phyloP scores from a whole-genome alignment of 2,888 invertebrate genomes.

The Andrena camellia region DNA sequence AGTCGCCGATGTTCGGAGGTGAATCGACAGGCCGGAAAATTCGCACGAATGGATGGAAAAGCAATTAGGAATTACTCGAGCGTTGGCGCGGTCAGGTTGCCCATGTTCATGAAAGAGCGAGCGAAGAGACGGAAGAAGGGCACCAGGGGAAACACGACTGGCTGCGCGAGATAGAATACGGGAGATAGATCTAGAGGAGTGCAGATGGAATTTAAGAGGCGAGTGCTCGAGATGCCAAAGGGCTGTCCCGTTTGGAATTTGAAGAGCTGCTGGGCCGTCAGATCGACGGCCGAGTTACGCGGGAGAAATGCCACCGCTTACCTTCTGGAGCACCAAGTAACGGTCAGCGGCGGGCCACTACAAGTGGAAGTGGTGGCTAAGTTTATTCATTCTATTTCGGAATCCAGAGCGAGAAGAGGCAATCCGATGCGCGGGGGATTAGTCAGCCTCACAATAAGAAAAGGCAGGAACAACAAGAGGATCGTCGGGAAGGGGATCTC shows the following conservation, averaged over 20 bases:
- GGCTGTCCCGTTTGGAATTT: slow-evolving; percentile 66
- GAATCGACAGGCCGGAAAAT: neutral
- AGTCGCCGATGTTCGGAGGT: neutral
- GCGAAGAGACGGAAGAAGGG: slow-evolving; percentile 58
- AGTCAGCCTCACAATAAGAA: slow-evolving; percentile 74
- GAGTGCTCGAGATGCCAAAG: slow-evolving; percentile 69
- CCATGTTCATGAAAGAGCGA: slow-evolving; percentile 58
- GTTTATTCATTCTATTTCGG: slow-evolving; percentile 75
- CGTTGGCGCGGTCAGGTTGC: slow-evolving; percentile 37
- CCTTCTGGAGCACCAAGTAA: slow-evolving; percentile 77
- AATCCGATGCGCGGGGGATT: slow-evolving; percentile 73
- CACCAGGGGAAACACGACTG: slow-evolving; percentile 1
- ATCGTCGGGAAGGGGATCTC: slow-evolving; percentile 54
- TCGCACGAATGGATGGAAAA: slow-evolving; percentile 61
- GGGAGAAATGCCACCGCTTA: slow-evolving; percentile 54
- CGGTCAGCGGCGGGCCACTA: slow-evolving; percentile 69
- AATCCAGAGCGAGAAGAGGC: slow-evolving; percentile 56
- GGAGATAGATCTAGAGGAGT: neutral
- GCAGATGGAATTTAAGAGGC: slow-evolving; percentile 24
- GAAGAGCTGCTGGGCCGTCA: slow-evolving; percentile 74
- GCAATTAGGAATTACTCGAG: slow-evolving; percentile 31
- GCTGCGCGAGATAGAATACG: neutral
- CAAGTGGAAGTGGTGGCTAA: slow-evolving; percentile 76
- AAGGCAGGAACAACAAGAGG: slow-evolving; percentile 61
- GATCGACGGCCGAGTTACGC: slow-evolving; percentile 53